Base-by-base conservation (phyloP, 2,888 invertebrate genomes). In the Itoplectis maculator region DNA sequence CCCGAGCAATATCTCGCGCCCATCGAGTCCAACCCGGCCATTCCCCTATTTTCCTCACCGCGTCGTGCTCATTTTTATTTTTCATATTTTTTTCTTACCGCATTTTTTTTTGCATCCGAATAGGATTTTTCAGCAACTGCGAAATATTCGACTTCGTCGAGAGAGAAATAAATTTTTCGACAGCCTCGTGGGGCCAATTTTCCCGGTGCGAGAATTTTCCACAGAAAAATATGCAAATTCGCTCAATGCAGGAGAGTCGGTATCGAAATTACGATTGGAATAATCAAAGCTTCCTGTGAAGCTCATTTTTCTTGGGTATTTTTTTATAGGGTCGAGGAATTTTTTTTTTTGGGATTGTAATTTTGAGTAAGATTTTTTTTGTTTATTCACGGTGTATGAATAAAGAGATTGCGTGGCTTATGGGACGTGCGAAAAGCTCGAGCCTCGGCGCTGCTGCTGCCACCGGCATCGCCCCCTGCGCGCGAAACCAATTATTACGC, bases 21-120 rank as follows among this genome's bases (percentile, higher is more conserved):
- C 49, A 42, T 73, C 49, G 37, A 65, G 42, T 54, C n/a, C 15
- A n/a, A n/a, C 45, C 35, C 40, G 23, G 56, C 54, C 70, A 56
- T 61, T 72, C n/a, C 7, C 15, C 20, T 70, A 66, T 61, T 79
- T 70, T 84, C 6, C 59, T 15, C 74, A 35, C 56, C 63, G 29
- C 40, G 20, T 51, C 59, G 20, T 75, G 47, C 68, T 63, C 45
- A 49, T 29, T n/a, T 81, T 68, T 66, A 18, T 69, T 63, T 61
- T 45, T 23, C 47, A 13, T n/a, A 13, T 18, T 3, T 63, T 35
- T 68, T 49, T 15, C 8, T 42, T 2, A 8, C 8, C n/a, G n/a
- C n/a, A n/a, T n/a, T n/a, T n/a, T n/a, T n/a, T n/a, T n/a, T n/a
- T 3, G n/a, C n/a, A 47, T 47, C 5, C n/a, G 5, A 47, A 47